A percentile compares a stretch with the other conserved stretches of the same genome.
These are phyloP conservation scores for Prionchulus punctatus DNA, from an alignment of 2,888 invertebrate species.

Conservation along the genomic window DNA sequence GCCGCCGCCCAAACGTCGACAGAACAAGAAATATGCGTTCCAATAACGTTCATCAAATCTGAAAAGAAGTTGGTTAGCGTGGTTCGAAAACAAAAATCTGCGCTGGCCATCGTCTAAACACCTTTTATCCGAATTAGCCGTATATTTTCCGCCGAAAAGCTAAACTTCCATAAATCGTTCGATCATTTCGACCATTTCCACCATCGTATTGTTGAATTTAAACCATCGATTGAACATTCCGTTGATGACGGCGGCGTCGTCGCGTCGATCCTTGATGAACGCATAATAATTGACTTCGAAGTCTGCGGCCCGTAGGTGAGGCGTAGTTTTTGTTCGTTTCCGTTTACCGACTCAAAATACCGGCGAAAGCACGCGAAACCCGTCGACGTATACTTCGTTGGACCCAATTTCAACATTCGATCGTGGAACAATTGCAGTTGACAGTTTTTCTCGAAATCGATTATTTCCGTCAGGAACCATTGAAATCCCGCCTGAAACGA, in stretches of 20 bases:
- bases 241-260: not conserved
- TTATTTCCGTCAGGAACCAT: conserved; percentile 37
- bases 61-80: not conserved
- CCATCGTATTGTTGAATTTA: conserved; percentile 41
- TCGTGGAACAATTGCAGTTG: conserved; percentile 37
- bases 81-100: not conserved
- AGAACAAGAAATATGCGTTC: conserved; percentile 43
- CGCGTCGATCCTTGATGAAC: conserved; percentile 36
- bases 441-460: conserved; percentile 37
- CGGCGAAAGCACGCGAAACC: conserved; percentile 38
- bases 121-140: conserved; percentile 31
- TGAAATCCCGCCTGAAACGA: conserved; percentile 35
- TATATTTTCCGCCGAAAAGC: conserved; percentile 41
- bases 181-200: conserved; percentile 40
- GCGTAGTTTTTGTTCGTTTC: conserved; percentile 11
- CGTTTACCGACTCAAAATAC: conserved; percentile 39
- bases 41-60: conserved; percentile 34
- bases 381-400: conserved; percentile 33
- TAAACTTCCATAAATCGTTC: conserved; percentile 37
- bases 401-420: conserved; percentile 36
- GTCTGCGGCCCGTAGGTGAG: not conserved
- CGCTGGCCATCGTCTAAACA: not conserved
- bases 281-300: conserved; percentile 42
- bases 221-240: conserved; percentile 30
- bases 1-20: conserved; percentile 26